Evolutionary conservation across 2,888 invertebrate genomes (phyloP), one percentile per base, ranked within the genome.

Genomic region (Microchrysa polita): DNA sequence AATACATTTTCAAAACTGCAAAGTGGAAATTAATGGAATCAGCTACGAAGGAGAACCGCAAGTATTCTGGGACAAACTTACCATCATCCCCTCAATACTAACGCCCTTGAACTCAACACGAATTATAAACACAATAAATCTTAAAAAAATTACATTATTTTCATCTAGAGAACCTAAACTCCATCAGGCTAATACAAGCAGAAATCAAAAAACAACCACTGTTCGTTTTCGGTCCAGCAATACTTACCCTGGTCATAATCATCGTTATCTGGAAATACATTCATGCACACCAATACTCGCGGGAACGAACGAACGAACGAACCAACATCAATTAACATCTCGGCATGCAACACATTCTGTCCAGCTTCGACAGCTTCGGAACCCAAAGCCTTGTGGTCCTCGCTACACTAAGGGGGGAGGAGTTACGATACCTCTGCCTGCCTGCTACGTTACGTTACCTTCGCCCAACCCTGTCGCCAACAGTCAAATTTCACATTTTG

Each of bases 31-130:
- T 14, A 71, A 71, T 40, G 34, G 34, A 12, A 55, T 71, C 16
- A 20, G 2, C 7, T 71, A 71, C 16, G 55, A 55, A 20, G 42
- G 71, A 23, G n/a, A 71, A 20, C 55, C 55, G 5, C 34, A 34
- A 55, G 2, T 14, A 59, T 71, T 71, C 5, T 71, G 71, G 71
- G 55, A 71, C 4, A 22, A 71, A 14, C 4, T 71, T 12, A 55
- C 40, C 44, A 71, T 71, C 40, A n/a, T n/a, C n/a, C n/a, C n/a
- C 27, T 5, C 27, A 34, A n/a, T n/a, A n/a, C n/a, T 34, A 34
- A 34, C 27, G 7, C 27, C 27, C 27, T 34, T 34, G 2, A 2
- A 34, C 27, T n/a, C n/a, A n/a, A n/a, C n/a, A n/a, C n/a, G n/a
- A n/a, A n/a, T n/a, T n/a, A n/a, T n/a, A n/a, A n/a, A n/a, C n/a